Percentiles rank a stretch among this genome's conserved stretches.
Evolutionary conservation across 1,140 invertebrate genomes (phyloP).

Genomic region (Drosophila kikkawai): DNA sequence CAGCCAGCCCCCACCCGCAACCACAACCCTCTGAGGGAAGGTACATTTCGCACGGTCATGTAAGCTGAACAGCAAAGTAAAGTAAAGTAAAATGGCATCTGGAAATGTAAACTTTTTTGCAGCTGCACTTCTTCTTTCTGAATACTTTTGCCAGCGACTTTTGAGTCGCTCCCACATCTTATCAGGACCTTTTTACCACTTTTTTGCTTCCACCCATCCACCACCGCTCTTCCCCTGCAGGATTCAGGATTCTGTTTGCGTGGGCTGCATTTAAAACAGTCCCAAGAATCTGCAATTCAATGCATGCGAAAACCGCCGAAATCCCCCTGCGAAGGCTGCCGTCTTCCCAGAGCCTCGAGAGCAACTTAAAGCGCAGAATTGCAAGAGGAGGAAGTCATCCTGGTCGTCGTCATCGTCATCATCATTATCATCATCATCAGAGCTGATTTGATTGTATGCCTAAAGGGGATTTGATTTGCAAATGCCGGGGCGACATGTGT

Average conservation of each 20-base stretch:
- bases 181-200: slow-evolving; percentile 2
- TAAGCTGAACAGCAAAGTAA: slow-evolving; percentile 72
- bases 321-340: slow-evolving; percentile 38
- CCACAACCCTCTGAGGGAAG: slow-evolving; percentile 19
- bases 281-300: slow-evolving; percentile 76
- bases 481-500: slow-evolving; percentile 48
- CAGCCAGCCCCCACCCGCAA: slow-evolving; percentile 5
- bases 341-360: slow-evolving; percentile 5
- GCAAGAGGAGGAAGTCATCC: slow-evolving; percentile 26
- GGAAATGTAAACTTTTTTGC: slow-evolving; percentile 80
- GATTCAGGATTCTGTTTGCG: slow-evolving; percentile 43
- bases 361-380: slow-evolving; percentile 41
- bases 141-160: slow-evolving; percentile 81
- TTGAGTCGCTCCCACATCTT: slow-evolving; percentile 30
- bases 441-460: slow-evolving; percentile 65
- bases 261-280: slow-evolving; percentile 74
- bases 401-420: slow-evolving; percentile 25
- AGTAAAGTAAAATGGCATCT: slow-evolving; percentile 79
- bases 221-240: background rate
- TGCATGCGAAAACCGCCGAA: slow-evolving; percentile 55
- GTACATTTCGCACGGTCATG: slow-evolving; percentile 48
- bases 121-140: slow-evolving; percentile 79
- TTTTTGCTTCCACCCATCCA: slow-evolving; percentile 3
- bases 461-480: slow-evolving; percentile 47
- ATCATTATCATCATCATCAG: slow-evolving; percentile 43